phyloP scores from a whole-genome alignment of 2,113 vertebrate genomes.

The Sceloporus tristichus region DNA sequence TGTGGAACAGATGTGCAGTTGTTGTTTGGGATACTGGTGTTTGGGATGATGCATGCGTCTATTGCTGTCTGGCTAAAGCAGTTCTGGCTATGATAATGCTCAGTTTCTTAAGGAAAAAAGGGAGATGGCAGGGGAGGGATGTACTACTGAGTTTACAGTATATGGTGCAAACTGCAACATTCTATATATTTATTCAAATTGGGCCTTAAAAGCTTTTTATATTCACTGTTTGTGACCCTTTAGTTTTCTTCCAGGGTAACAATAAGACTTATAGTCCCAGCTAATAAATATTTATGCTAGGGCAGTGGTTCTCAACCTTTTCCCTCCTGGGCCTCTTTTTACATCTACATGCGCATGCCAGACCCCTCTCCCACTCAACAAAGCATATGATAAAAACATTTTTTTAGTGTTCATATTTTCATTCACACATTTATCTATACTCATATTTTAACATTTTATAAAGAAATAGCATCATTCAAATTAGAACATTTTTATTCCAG shows the following conservation, averaged over 20 bases:
- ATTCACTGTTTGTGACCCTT: no score
- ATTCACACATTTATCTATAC: no score
- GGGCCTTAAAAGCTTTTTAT: background rate
- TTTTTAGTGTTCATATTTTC: no score
- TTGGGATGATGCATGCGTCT: background rate
- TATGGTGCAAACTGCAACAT: background rate
- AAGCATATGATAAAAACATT: no score
- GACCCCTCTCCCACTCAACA: no score
- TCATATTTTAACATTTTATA: no score
- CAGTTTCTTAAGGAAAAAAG: background rate
- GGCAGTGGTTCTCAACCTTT: no score
- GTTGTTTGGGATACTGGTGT: background rate
- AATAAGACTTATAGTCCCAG: background rate
- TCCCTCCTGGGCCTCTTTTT: no score
- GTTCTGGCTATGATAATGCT: background rate
- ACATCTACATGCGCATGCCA: no score
- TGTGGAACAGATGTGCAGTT: background rate
- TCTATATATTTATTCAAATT: background rate
- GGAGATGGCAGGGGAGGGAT: background rate
- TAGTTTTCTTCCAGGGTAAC: background rate
- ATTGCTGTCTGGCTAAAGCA: background rate
- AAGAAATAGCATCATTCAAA: no score
- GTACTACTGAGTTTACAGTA: background rate
- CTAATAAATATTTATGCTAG: background rate
- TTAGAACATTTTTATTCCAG: no score